A percentile compares a stretch with the other conserved stretches of the same genome.
Conservation (phyloP, 2,888 invertebrate species). For the Hemistola chrysoprasaria region DNA sequence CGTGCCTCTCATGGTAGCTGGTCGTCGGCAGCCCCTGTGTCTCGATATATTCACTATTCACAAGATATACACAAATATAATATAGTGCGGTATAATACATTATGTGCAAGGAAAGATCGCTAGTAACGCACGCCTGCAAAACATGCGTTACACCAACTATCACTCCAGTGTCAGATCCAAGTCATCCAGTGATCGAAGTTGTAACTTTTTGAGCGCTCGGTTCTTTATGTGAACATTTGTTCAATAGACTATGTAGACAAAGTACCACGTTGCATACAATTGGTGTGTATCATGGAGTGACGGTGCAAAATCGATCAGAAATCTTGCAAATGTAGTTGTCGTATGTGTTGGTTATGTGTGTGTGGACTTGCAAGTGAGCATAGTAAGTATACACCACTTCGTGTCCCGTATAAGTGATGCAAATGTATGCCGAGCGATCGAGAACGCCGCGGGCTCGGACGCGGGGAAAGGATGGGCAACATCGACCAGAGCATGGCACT, state of each 20-base stretch:
- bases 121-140: conserved; percentile 51
- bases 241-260: conserved; percentile 34
- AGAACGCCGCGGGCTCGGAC: conserved; percentile 40
- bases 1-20: conserved; percentile 72
- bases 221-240: conserved; percentile 26
- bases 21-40: conserved; percentile 74
- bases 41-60: conserved; percentile 51
- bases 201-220: conserved; percentile 66
- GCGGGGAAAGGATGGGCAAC: conserved; percentile 62
- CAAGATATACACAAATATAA: conserved; percentile 42
- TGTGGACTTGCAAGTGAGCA: conserved; percentile 63
- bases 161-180: conserved; percentile 27
- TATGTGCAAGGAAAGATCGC: conserved; percentile 54
- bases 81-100: conserved; percentile 70
- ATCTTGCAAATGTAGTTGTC: conserved; percentile 61
- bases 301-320: conserved; percentile 85
- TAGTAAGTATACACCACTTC: conserved; percentile 61
- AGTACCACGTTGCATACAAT: conserved; percentile 40
- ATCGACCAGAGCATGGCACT: conserved; percentile 82
- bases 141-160: conserved; percentile 37
- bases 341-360: conserved; percentile 54
- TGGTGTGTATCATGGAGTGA: conserved; percentile 74
- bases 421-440: conserved; percentile 43
- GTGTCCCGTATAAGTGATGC: conserved; percentile 52
- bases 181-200: conserved; percentile 60